Evolutionary conservation across 2,888 invertebrate genomes (phyloP), one percentile per base, ranked within the genome.

Genomic region (Cerceris ruficornis): DNA sequence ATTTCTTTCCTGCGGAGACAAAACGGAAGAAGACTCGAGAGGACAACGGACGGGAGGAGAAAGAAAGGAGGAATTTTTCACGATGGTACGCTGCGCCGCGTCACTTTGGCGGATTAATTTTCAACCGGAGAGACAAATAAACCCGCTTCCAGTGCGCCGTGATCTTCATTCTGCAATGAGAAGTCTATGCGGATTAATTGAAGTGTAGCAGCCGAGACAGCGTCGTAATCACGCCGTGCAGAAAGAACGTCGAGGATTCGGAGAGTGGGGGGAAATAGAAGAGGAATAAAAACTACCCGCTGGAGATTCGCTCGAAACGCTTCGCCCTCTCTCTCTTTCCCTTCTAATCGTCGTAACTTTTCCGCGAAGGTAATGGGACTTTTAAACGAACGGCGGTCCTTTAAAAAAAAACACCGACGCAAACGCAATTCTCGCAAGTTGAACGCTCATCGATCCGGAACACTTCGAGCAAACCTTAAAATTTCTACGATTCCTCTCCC

Each of bases 81-180:
- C 50, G 68, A 50, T 17, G 57, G 49, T 41, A 46, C 52, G 65
- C 57, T 55, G 79, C 52, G 52, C 65, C 68, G 15, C 64, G 76
- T 80, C 75, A 72, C 80, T 80, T 72, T 69, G 72, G 58, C 72
- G 80, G 76, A 80, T 80, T 80, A 80, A 80, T 80, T 79, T 68
- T 65, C 66, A 60, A 57, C 68, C 14, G 11, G 70, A 55, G 70
- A 55, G 67, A 80, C 80, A 80, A 80, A 75, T 75, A 71, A 75
- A 75, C 71, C 62, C 59, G 64, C 17, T 59, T 69, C 75, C 70
- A 71, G 71, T 79, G 80, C 67, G 13, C 65, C 43, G 65, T 68
- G 75, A 80, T 80, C 68, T 65, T 69, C 60, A 65, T 49, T 28
- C 39, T 15, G 57, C 68, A 72, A 71, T 65, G 67, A 72, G 41